Conservation (phyloP, 1,140 invertebrate genomes). For the Thaumatotibia leucotreta region DNA sequence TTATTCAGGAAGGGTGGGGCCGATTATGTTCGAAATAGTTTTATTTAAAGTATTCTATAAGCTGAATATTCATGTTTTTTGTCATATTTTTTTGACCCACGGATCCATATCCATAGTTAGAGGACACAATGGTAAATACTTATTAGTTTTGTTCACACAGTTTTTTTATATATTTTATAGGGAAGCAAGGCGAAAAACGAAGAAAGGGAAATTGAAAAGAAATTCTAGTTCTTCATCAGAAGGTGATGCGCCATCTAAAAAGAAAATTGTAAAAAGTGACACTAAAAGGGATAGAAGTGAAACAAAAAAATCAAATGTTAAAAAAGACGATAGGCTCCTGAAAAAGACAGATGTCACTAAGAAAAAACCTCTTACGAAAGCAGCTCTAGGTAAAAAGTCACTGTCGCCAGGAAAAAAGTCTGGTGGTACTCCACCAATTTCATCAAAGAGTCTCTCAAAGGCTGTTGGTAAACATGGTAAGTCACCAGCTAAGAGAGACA, state of each 20-base stretch:
- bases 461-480: slow-evolving; percentile 61
- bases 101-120: no score
- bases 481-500: slow-evolving; percentile 64
- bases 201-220: slow-evolving; percentile 71
- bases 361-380: slow-evolving; percentile 58
- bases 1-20: no score
- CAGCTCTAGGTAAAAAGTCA: slow-evolving; percentile 65
- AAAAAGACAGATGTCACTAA: slow-evolving; percentile 63
- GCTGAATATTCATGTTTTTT: no score
- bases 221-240: slow-evolving; percentile 75
- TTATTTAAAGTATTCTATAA: no score
- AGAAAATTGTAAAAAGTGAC: slow-evolving; percentile 68
- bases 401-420: slow-evolving; percentile 72
- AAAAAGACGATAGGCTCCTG: slow-evolving; percentile 64
- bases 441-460: slow-evolving; percentile 66
- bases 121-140: no score
- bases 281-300: slow-evolving; percentile 69
- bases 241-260: slow-evolving; percentile 67
- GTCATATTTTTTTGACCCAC: no score
- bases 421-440: slow-evolving; percentile 72
- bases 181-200: slow-evolving; percentile 61
- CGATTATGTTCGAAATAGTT: no score
- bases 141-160: slow-evolving; percentile 1
- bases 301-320: slow-evolving; percentile 51
- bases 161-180: slow-evolving; percentile 32